Evolutionary conservation across 2,888 invertebrate species (phyloP).

Genomic region (Thumatha senex): DNA sequence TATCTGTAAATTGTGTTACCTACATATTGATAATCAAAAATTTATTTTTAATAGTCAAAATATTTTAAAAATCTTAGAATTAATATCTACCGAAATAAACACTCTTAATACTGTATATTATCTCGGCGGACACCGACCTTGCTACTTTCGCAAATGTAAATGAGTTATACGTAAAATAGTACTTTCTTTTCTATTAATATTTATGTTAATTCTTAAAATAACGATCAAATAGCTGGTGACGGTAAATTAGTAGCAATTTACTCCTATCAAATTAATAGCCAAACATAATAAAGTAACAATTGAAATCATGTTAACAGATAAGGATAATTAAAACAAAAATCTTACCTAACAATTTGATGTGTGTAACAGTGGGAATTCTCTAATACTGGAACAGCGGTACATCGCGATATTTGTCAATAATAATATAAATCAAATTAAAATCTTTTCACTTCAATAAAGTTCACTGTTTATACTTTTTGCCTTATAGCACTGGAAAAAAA

Average conservation of each 20-base stretch:
- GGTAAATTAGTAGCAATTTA: constrained; percentile 5
- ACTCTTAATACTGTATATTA: constrained; percentile 10
- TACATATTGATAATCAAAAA: no score
- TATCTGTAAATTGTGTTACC: no score
- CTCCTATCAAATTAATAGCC: constrained; percentile 3
- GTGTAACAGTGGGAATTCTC: constrained; percentile 51
- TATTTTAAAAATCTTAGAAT: not conserved
- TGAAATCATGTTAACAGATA: no score
- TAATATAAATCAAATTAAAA: constrained; percentile 41
- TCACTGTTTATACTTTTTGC: constrained; percentile 30
- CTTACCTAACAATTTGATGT: constrained; percentile 55
- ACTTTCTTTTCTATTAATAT: constrained; percentile 26
- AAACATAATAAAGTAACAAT: no score
- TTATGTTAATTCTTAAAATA: constrained; percentile 22
- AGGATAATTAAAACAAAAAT: constrained; percentile 11
- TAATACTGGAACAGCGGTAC: constrained; percentile 52
- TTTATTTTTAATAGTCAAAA: no score
- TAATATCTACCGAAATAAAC: not conserved
- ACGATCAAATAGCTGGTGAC: not conserved
- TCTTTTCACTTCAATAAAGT: constrained; percentile 38
- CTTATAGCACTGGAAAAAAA: constrained; percentile 30
- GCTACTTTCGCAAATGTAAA: constrained; percentile 38
- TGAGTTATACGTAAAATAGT: constrained; percentile 17
- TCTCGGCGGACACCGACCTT: constrained; percentile 6
- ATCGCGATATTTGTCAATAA: constrained; percentile 43